These are phyloP conservation scores for Gastrophryne carolinensis DNA, from an alignment of 2,797 vertebrate genomes.

Conservation along the genomic window DNA sequence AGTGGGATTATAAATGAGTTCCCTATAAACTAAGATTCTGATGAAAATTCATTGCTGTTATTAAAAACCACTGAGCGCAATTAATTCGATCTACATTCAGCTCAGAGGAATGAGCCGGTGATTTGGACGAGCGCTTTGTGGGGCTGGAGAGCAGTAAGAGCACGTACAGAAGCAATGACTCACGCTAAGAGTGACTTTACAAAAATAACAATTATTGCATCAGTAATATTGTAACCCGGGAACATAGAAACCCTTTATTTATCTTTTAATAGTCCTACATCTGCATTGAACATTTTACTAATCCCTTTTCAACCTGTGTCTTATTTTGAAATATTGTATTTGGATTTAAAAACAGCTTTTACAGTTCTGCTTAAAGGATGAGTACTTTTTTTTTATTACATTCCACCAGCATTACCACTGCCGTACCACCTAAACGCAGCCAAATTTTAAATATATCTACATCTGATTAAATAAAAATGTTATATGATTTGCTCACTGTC, in stretches of 20 bases:
- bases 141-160: background rate
- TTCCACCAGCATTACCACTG: too few relatives aligned
- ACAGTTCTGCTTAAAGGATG: background rate
- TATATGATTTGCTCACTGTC: too few relatives aligned
- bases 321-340: background rate
- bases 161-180: slow-evolving; percentile 18
- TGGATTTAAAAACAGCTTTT: background rate
- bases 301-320: background rate
- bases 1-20: background rate
- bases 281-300: background rate
- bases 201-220: slow-evolving; percentile 17
- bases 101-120: background rate
- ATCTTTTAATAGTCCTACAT: background rate
- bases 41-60: background rate
- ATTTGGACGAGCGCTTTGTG: background rate
- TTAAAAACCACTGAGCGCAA: background rate
- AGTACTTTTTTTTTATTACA: too few relatives aligned
- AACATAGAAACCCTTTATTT: background rate
- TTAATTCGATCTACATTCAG: background rate
- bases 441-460: too few relatives aligned
- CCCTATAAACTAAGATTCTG: background rate
- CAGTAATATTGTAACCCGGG: background rate
- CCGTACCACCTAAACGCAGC: too few relatives aligned
- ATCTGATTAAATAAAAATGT: too few relatives aligned
- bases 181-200: background rate